A percentile compares a stretch with the other conserved stretches of the same genome.
Conservation (phyloP, 1,140 invertebrate species). For the Drosophila pectinifera region DNA sequence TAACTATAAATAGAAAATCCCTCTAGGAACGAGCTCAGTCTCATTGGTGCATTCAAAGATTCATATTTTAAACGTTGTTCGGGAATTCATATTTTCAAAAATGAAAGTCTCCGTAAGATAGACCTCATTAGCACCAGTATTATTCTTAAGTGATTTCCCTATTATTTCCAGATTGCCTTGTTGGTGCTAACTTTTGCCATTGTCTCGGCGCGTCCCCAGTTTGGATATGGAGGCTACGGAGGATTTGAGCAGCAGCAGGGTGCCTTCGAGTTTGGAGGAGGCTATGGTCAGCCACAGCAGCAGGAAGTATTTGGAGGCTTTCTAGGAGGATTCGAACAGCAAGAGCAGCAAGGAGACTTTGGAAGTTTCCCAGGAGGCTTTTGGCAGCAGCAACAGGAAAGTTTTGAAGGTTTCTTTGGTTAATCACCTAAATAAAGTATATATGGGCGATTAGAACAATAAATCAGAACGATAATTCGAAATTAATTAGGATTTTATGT, state of each 20-base stretch:
- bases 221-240: neutral
- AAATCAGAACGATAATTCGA: neutral
- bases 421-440: neutral
- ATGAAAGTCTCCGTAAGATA: slow-evolving; percentile 1
- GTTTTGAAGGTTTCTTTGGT: neutral
- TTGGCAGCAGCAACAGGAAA: neutral
- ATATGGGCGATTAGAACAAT: neutral
- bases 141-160: neutral
- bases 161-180: neutral
- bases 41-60: neutral
- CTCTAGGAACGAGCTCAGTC: neutral
- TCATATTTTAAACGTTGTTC: neutral
- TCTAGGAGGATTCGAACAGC: slow-evolving; percentile 1
- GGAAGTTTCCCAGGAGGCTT: neutral
- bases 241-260: neutral
- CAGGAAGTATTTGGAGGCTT: slow-evolving; percentile 4
- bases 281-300: slow-evolving; percentile 10
- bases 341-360: neutral
- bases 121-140: neutral
- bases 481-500: neutral
- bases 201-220: neutral
- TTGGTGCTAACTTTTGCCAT: neutral
- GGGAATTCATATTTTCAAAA: neutral
- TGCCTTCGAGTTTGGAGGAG: neutral
- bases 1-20: neutral